phyloP scores from a whole-genome alignment of 2,888 invertebrate species.

The Volucella bombylans region DNA sequence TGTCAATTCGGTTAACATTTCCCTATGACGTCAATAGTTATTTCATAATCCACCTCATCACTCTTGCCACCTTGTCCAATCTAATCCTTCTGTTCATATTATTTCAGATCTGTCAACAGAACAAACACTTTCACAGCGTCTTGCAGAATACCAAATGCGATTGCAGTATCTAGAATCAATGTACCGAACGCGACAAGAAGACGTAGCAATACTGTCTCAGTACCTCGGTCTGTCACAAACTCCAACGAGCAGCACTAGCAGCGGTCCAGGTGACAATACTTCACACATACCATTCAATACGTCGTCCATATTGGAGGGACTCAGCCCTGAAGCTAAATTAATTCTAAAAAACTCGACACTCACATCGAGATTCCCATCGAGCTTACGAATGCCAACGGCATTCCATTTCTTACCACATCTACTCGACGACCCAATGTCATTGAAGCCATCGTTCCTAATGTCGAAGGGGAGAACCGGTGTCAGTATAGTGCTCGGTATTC shows the following conservation, averaged over 20 bases:
- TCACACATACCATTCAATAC: slow-evolving; percentile 66
- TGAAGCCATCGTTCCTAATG: slow-evolving; percentile 90
- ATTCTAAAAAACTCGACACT: slow-evolving; percentile 83
- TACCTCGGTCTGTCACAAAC: slow-evolving; percentile 84
- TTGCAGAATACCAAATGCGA: slow-evolving; percentile 90
- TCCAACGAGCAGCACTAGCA: slow-evolving; percentile 76
- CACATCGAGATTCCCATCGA: slow-evolving; percentile 82
- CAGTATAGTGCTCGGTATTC: slow-evolving; percentile 91
- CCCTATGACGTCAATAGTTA: no score
- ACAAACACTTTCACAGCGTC: slow-evolving; percentile 86
- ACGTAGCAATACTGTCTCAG: slow-evolving; percentile 87
- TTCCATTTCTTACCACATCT: slow-evolving; percentile 94
- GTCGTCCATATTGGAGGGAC: slow-evolving; percentile 79
- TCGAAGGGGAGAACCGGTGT: slow-evolving; percentile 89
- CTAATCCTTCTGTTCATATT: neutral
- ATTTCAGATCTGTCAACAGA: slow-evolving; percentile 86
- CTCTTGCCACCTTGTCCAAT: neutral
- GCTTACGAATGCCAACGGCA: slow-evolving; percentile 89
- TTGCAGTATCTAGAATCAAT: slow-evolving; percentile 90
- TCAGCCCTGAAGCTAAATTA: slow-evolving; percentile 82
- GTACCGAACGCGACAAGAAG: slow-evolving; percentile 90
- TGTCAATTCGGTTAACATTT: no score
- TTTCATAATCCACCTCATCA: no score
- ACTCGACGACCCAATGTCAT: slow-evolving; percentile 88
- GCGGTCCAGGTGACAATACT: slow-evolving; percentile 72